Evolutionary conservation across 2,113 vertebrate genomes (phyloP), one percentile per base, ranked within the genome.

Genomic region (Solea senegalensis): DNA sequence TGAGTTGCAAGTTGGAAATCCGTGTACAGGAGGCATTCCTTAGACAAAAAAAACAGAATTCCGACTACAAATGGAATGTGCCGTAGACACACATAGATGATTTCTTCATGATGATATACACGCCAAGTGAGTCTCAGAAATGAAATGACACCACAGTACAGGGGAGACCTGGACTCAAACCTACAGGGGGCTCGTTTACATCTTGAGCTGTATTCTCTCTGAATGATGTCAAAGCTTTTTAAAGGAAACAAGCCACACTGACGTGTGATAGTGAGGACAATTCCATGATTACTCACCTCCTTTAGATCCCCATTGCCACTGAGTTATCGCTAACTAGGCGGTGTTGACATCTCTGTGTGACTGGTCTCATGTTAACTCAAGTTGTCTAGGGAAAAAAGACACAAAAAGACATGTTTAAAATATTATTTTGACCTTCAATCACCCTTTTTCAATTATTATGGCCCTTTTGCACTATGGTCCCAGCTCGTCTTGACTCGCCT

Each of bases 271-370:
- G 1, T 39, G 21, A 0, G 34, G 34, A 34, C 21, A 44, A 8
- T 27, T 63, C 8, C 27, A 52, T 59, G 41, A 12, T 59, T 26
- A 80, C 85, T 84, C 61, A 84, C 82, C 85, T 80, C 80, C 34
- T 68, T 82, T 68, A 87, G 45, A 75, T 72, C 63, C 52, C 64
- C 85, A 82, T 75, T 46, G 51, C 43, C 43, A 56, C 26, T 9
- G 57, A 66, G 63, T 48, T 63, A 66, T 58, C 9, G 75, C 65
- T 84, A 78, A 75, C 65, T 72, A 66, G 80, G 77, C 59, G 62
- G 45, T 28, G 52, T 48, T 52, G 64, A 65, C 79, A 78, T 85
- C 59, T 74, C 65, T 56, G 62, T 71, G 10, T 48, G 58, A 56
- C 63, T 56, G 70, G 65, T 60, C 66, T 72, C 76, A 73, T 55